phyloP scores from a whole-genome alignment of 1,140 invertebrate species.

The Lamellibrachia luymesi region DNA sequence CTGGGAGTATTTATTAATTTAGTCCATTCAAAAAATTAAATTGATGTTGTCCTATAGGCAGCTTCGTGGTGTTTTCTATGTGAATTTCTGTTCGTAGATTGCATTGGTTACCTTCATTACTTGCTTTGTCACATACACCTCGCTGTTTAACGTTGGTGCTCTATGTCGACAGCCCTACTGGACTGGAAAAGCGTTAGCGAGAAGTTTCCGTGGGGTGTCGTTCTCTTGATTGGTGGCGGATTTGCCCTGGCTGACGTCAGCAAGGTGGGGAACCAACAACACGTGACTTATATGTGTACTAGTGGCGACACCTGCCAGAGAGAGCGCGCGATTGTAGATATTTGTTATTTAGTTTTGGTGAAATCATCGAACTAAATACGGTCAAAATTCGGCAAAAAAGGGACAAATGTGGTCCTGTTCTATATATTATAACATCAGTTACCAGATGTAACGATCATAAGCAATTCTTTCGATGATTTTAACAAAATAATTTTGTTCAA shows the following conservation, averaged over 20 bases:
- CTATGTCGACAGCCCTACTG: constrained; percentile 33
- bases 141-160: constrained; percentile 2
- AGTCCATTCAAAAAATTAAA: too few species aligned
- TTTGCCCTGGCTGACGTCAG: constrained; percentile 72
- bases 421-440: too few species aligned
- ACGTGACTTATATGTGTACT: not conserved
- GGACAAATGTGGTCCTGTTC: too few species aligned
- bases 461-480: too few species aligned
- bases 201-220: constrained; percentile 56
- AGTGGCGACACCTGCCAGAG: not conserved
- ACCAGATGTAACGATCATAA: too few species aligned
- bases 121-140: not conserved
- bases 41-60: too few species aligned
- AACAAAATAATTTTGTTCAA: too few species aligned
- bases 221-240: constrained; percentile 68
- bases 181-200: constrained; percentile 49
- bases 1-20: not conserved
- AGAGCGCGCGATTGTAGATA: not conserved
- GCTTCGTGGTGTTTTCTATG: not conserved
- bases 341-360: too few species aligned
- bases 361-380: too few species aligned
- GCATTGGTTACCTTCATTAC: not conserved
- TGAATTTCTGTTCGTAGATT: not conserved
- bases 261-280: constrained; percentile 29
- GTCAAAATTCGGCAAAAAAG: too few species aligned